phyloP scores from a whole-genome alignment of 2,888 invertebrate genomes.

The Priocnemis perturbator region DNA sequence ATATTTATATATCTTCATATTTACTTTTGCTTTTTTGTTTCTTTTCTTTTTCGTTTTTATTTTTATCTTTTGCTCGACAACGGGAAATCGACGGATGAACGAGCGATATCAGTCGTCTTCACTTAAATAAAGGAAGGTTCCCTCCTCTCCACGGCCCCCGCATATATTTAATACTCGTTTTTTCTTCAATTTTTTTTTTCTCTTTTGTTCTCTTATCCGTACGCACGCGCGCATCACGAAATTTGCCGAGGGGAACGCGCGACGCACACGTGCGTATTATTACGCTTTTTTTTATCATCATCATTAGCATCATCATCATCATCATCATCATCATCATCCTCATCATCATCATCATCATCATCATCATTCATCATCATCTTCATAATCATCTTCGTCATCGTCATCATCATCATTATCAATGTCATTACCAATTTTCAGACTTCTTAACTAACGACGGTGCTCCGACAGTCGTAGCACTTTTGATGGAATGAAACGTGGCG shows the following conservation, averaged over 20 bases:
- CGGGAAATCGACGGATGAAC: conserved; percentile 28
- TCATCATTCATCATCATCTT: conserved; percentile 21
- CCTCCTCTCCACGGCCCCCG: conserved; percentile 74
- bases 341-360: conserved; percentile 18
- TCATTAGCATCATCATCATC: conserved; percentile 20
- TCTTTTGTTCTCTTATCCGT: conserved; percentile 48
- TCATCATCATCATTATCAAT: conserved; percentile 17
- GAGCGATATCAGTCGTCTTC: conserved; percentile 24
- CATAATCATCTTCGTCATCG: conserved; percentile 11
- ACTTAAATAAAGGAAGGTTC: conserved; percentile 64
- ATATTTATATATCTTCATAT: conserved; percentile 29
- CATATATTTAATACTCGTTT: conserved; percentile 74
- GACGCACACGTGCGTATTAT: conserved; percentile 51
- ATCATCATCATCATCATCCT: conserved; percentile 15
- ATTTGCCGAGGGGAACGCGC: conserved; percentile 4
- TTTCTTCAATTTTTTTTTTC: conserved; percentile 50
- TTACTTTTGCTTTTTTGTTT: conserved; percentile 30
- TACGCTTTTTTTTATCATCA: conserved; percentile 38
- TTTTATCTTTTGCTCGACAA: conserved; percentile 36
- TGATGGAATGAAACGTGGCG: conserved; percentile 2
- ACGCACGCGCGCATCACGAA: conserved; percentile 60
- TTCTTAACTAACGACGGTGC: conserved; percentile 57
- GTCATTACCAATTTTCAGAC: conserved; percentile 1
- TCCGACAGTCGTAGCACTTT: conserved; percentile 49
- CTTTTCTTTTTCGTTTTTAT: conserved; percentile 23